These are phyloP conservation scores for Phalangium opilio DNA, from an alignment of 2,888 invertebrate species.

Conservation along the genomic window DNA sequence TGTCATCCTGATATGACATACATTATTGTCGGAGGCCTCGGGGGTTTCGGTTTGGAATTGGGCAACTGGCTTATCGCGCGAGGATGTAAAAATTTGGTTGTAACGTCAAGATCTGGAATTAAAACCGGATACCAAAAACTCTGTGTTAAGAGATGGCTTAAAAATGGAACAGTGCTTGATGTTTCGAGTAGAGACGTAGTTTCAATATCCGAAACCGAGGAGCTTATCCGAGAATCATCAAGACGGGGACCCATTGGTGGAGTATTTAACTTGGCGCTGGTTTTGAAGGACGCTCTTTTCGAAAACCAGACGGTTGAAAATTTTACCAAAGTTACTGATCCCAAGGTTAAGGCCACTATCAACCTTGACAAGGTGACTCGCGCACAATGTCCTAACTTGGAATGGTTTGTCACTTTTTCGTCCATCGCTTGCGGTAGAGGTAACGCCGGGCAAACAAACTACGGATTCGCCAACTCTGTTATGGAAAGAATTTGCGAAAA, in stretches of 20 bases:
- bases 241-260: constrained; percentile 58
- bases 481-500: constrained; percentile 91
- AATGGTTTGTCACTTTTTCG: constrained; percentile 90
- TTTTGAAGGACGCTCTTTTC: constrained; percentile 67
- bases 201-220: constrained; percentile 48
- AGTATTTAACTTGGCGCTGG: constrained; percentile 82
- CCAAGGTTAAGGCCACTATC: constrained; percentile 69
- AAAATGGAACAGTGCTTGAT: constrained; percentile 48
- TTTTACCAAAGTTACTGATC: constrained; percentile 61
- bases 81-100: constrained; percentile 67
- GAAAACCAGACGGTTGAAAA: constrained; percentile 65
- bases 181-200: constrained; percentile 57
- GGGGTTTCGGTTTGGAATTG: constrained; percentile 91
- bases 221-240: constrained; percentile 51
- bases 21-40: constrained; percentile 56
- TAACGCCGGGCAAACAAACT: constrained; percentile 89
- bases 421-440: constrained; percentile 92
- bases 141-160: constrained; percentile 48
- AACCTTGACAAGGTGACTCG: constrained; percentile 65
- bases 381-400: constrained; percentile 52
- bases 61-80: constrained; percentile 73
- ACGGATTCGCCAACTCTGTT: constrained; percentile 80
- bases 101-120: constrained; percentile 78
- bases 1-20: constrained; percentile 40
- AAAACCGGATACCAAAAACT: constrained; percentile 83